Percentiles rank a stretch among this genome's conserved stretches.
These are phyloP conservation scores for Ricordea florida DNA, from an alignment of 92 coral and sea anemone genomes.

Conservation along the genomic window DNA sequence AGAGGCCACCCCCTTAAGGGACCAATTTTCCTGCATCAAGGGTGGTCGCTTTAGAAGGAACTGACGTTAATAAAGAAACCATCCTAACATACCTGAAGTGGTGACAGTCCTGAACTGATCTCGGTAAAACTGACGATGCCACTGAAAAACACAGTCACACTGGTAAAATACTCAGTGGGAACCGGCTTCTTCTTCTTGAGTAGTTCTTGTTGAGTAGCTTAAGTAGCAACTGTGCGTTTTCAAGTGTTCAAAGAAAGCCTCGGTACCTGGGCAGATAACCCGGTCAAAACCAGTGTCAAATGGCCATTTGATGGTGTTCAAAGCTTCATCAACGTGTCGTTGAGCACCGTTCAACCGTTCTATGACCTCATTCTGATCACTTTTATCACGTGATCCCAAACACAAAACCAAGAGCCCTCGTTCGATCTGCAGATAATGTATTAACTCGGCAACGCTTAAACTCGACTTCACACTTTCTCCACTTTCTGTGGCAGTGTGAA, in stretches of 20 bases:
- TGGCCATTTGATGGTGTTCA: slow-evolving; percentile 27
- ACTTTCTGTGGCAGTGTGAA: slow-evolving; percentile 7
- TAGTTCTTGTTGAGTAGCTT: slow-evolving; percentile 68
- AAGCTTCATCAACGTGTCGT: not conserved
- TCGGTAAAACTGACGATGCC: slow-evolving; percentile 71
- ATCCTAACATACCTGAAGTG: not conserved
- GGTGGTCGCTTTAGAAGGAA: no score
- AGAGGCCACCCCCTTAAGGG: no score
- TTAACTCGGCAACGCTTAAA: slow-evolving; percentile 52
- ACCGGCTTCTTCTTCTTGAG: slow-evolving; percentile 63
- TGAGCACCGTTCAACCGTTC: slow-evolving; percentile 31
- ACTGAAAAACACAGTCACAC: slow-evolving; percentile 75
- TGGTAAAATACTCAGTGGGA: slow-evolving; percentile 59
- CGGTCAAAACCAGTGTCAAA: not conserved
- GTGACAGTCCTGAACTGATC: slow-evolving; percentile 27
- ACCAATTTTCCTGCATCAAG: no score
- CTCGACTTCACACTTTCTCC: slow-evolving; percentile 30
- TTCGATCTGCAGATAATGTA: slow-evolving; percentile 72
- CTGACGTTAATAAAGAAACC: no score
- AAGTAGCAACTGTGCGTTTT: slow-evolving; percentile 42
- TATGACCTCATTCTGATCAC: not conserved
- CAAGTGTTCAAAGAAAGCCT: not conserved
- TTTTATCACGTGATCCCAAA: slow-evolving; percentile 34
- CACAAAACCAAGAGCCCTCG: slow-evolving; percentile 71
- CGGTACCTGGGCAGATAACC: not conserved